Evolutionary conservation across 2,113 vertebrate species (phyloP), one percentile per base, ranked within the genome.

Genomic region (Amazona guildingii): DNA sequence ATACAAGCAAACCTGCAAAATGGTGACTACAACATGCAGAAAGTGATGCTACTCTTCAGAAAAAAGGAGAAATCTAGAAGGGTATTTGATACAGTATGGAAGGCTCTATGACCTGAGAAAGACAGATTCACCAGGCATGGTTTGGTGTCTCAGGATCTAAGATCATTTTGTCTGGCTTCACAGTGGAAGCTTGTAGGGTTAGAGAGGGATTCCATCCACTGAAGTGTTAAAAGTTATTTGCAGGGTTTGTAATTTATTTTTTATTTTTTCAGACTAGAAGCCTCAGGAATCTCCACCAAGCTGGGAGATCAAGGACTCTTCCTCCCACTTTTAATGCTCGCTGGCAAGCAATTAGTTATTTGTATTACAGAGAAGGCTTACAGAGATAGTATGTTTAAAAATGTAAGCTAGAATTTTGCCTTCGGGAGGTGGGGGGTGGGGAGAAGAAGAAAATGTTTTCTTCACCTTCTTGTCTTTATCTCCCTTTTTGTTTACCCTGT

Each of bases 271-370:
- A 28, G 27, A 29, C 43, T 86, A 19, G 66, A 82, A 94, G 70
- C 91, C 84, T 94, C 67, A 57, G 91, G 86, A 85, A 87, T 82
- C 68, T 88, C 80, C 48, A 91, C 43, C 72, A 88, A 92, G 79
- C 92, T 86, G 74, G 73, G 88, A 94, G 80, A 95, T 92, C 70
- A 95, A 97, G 96, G 89, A 93, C 86, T 84, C 37, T 90, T 87
- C 62, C n/a, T 95, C 76, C 48, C 62, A 49, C 52, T 93, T 88
- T 81, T 75, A 84, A 64, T 69, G 86, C 80, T 93, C 0, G 2
- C 54, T 88, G 90, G 92, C 83, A 96, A 94, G 90, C 83, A 97
- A 86, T 94, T 96, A 93, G 87, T 93, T 94, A 81, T 88, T 94
- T 95, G 73, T 88, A 9, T 92, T 91, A 81, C 75, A 86, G 85